phyloP scores from a whole-genome alignment of 2,797 vertebrate species.

The Parauchenoglanis punctatus region DNA sequence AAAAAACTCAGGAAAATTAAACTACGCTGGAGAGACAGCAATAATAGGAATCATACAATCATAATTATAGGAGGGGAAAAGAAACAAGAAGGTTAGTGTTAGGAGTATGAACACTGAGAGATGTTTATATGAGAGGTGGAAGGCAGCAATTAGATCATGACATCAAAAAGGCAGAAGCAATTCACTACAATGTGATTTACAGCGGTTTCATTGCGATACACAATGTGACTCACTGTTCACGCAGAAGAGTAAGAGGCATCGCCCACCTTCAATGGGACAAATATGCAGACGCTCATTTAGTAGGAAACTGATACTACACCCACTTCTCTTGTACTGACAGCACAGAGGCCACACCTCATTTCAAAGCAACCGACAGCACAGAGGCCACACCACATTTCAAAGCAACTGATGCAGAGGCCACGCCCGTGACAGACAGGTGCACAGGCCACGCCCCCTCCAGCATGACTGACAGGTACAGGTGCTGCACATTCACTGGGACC shows the following conservation, averaged over 20 bases:
- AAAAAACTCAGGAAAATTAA: neutral
- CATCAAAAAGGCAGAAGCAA: neutral
- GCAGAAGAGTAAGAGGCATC: neutral
- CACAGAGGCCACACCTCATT: neutral
- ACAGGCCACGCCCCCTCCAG: neutral
- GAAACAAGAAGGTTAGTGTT: neutral
- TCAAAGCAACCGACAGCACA: no score
- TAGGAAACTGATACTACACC: neutral
- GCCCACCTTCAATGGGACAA: neutral
- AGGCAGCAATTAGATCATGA: neutral
- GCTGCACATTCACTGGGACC: no score
- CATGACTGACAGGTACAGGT: no score
- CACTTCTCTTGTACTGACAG: neutral
- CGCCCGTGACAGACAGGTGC: no score
- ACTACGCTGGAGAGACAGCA: neutral
- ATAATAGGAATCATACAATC: neutral
- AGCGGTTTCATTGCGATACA: neutral
- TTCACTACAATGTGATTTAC: neutral
- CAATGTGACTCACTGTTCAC: neutral
- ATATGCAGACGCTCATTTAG: neutral
- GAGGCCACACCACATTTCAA: neutral
- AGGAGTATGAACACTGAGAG: neutral
- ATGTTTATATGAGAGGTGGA: slow-evolving; percentile 2
- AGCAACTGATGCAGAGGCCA: neutral
- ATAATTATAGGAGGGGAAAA: neutral